Evolutionary conservation across 2,888 invertebrate species (phyloP).

Genomic region (Hirudinaria manillensis): DNA sequence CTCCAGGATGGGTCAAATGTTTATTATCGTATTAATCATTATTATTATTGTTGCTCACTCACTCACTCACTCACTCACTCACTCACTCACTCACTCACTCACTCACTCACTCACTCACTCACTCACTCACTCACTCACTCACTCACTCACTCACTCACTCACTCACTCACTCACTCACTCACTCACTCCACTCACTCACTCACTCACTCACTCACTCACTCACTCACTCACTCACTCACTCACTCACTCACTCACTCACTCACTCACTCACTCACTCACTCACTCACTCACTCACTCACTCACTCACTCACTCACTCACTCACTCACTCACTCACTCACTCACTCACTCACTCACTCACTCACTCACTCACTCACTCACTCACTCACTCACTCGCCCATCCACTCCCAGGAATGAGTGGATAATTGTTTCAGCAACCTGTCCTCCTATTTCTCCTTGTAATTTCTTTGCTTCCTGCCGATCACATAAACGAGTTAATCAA

Average conservation of each 20-base stretch:
- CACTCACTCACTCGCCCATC: not conserved
- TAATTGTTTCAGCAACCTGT: slow-evolving; percentile 14
- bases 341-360: slow-evolving; percentile 5
- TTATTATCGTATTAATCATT: too few species aligned
- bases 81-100: not conserved
- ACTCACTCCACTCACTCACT: slow-evolving; percentile 6
- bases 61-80: not conserved
- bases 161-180: not conserved
- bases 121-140: slow-evolving; percentile 11
- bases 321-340: not conserved
- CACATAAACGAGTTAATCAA: not conserved
- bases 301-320: slow-evolving; percentile 13
- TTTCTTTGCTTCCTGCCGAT: slow-evolving; percentile 1
- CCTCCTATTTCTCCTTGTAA: slow-evolving; percentile 14
- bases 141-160: slow-evolving; percentile 10
- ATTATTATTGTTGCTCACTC: not conserved
- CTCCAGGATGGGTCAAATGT: too few species aligned
- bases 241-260: not conserved
- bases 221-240: not conserved
- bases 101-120: not conserved
- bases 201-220: not conserved
- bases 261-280: not conserved
- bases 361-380: not conserved
- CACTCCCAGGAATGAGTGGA: not conserved
- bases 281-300: slow-evolving; percentile 8